Evolutionary conservation across 2,113 vertebrate genomes (phyloP).

Genomic region (Camelus dromedarius): DNA sequence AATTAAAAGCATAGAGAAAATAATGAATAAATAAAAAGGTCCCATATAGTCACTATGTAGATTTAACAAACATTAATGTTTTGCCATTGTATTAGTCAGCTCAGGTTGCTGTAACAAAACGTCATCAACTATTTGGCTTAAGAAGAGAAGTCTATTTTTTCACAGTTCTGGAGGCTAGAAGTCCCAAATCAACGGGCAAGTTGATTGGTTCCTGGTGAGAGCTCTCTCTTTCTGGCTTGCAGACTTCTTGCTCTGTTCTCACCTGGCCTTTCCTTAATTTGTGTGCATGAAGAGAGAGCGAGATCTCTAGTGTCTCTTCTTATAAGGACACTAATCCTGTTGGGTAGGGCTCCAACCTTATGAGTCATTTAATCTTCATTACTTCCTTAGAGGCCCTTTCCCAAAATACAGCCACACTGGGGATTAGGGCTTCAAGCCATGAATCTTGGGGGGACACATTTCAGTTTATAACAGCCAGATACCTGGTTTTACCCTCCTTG

Average conservation of each 20-base stretch:
- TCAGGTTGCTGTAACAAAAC: neutral
- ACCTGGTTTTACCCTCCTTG: neutral
- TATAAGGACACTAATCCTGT: neutral
- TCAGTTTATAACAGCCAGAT: neutral
- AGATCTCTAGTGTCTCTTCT: neutral
- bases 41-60: neutral
- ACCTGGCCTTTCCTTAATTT: neutral
- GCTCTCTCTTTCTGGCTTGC: neutral
- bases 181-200: neutral
- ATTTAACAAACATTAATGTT: neutral
- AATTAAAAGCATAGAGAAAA: neutral
- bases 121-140: neutral
- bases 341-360: neutral
- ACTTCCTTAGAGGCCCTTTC: neutral
- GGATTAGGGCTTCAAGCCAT: neutral
- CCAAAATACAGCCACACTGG: neutral
- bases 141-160: constrained; percentile 5
- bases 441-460: neutral
- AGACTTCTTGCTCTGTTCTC: neutral
- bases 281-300: neutral
- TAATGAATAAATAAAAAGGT: neutral
- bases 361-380: neutral
- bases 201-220: neutral
- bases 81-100: neutral
- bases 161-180: neutral